Base-by-base conservation (phyloP, 2,797 vertebrate species). In the Xenentodon cancila region DNA sequence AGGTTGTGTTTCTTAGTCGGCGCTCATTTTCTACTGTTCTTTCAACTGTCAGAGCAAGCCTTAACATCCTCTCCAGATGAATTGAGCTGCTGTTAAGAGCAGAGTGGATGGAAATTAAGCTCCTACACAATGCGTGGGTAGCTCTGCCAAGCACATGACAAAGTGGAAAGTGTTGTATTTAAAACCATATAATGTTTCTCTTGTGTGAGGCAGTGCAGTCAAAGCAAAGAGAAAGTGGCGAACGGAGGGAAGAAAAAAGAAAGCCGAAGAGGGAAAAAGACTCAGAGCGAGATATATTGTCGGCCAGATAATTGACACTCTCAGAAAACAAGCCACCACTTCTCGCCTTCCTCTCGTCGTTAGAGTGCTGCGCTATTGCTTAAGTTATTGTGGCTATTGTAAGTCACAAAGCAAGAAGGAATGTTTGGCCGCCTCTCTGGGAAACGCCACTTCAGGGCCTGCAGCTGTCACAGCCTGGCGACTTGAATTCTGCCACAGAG, bases 381-480 rank as follows among this genome's bases (percentile, higher is more conserved):
- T 64, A 84, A 85, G 79, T 84, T 86, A 89, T 91, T 89, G 91
- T 88, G 79, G 73, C 79, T 81, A 90, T 93, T 91, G 91, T 90
- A 81, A 88, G 88, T 89, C 82, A 55, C 62, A 92, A 83, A 93
- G 89, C 91, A 77, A 93, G 92, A 91, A 94, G 95, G 91, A 91
- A 84, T 91, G 92, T 94, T 92, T 93, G 93, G 93, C 89, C 84
- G 85, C 88, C 92, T 92, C 91, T 95, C 93, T 96, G 93, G 92
- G 94, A 95, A 96, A 92, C 88, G 83, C 82, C 90, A 93, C 91
- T 93, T 93, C 91, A 94, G 93, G 92, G 88, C 82, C 93, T 92
- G 92, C 92, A 93, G 93, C 93, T 93, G 92, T 93, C 93, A 93
- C 84, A 75, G 89, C 92, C 89, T 85, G 91, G 93, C 92, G 94